Conservation (phyloP, 2,888 invertebrate genomes). For the Thymelicus lineola region DNA sequence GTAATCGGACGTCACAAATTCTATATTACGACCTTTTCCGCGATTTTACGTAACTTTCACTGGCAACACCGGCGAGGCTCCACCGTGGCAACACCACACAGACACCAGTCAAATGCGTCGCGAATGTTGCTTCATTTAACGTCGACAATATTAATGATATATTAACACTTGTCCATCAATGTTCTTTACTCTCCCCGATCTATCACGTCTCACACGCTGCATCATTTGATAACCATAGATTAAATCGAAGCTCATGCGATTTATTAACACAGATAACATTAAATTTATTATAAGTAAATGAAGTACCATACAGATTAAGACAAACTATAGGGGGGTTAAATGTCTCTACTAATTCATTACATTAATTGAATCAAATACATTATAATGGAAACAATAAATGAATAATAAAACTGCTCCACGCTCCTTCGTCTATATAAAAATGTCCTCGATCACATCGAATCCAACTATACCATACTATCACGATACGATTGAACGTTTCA, state of each 20-base stretch:
- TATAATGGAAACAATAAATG: constrained; percentile 81
- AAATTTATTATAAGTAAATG: constrained; percentile 54
- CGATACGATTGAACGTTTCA: constrained; percentile 39
- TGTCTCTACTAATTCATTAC: constrained; percentile 49
- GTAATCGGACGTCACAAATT: constrained; percentile 50
- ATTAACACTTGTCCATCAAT: constrained; percentile 20
- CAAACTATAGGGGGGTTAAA: constrained; percentile 65
- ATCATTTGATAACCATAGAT: constrained; percentile 44
- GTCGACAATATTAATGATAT: constrained; percentile 14
- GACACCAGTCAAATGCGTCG: constrained; percentile 26
- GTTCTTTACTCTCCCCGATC: constrained; percentile 12
- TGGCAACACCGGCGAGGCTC: constrained; percentile 34
- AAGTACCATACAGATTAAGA: constrained; percentile 68
- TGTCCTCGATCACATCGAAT: constrained; percentile 46
- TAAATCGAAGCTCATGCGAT: constrained; percentile 71
- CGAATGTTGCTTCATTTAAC: constrained; percentile 22
- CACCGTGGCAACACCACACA: constrained; percentile 2
- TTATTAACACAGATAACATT: constrained; percentile 59
- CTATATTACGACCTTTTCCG: constrained; percentile 37
- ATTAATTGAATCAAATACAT: constrained; percentile 49
- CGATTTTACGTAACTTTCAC: constrained; percentile 37
- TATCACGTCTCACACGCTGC: constrained; percentile 27
- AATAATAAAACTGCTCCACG: constrained; percentile 78
- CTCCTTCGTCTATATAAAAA: constrained; percentile 54
- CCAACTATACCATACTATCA: constrained; percentile 43